A percentile compares a stretch with the other conserved stretches of the same genome.
Evolutionary conservation across 2,888 invertebrate genomes (phyloP).

Genomic region (Conistra vaccinii): DNA sequence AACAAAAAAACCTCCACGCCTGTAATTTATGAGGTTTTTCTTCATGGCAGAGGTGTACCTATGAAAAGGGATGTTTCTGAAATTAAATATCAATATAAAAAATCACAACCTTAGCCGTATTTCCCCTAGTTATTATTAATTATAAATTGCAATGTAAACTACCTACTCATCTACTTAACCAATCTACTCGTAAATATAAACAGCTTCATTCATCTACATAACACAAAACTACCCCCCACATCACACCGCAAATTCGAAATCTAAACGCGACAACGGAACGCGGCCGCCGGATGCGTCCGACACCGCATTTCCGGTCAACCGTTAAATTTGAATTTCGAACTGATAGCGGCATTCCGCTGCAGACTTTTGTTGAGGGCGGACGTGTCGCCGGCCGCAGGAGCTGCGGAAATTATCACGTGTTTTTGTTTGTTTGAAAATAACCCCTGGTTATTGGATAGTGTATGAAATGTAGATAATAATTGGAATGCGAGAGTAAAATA

Average conservation of each 20-base stretch:
- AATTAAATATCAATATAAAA: background rate
- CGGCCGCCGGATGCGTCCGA: constrained; percentile 78
- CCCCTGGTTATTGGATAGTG: constrained; percentile 30
- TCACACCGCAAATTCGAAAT: constrained; percentile 61
- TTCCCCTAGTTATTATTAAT: background rate
- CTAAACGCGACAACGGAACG: constrained; percentile 71
- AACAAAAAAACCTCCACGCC: no score
- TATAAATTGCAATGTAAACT: background rate
- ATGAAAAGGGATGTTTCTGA: background rate
- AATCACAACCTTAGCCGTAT: background rate
- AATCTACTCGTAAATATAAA: constrained; percentile 15
- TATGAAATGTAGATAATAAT: background rate
- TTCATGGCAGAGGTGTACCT: no score
- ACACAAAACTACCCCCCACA: constrained; percentile 30
- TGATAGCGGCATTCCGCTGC: constrained; percentile 81
- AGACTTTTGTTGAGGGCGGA: constrained; percentile 81
- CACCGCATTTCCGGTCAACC: constrained; percentile 87
- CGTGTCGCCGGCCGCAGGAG: constrained; percentile 71
- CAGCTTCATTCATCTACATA: constrained; percentile 13
- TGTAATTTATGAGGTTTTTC: no score
- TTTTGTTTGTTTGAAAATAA: constrained; percentile 50
- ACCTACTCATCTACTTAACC: background rate
- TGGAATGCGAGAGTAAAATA: no score
- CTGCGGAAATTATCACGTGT: constrained; percentile 78
- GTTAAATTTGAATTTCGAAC: constrained; percentile 89